Evolutionary conservation across 2,888 invertebrate genomes (phyloP).

Genomic region (Acanthosepion esculentum): DNA sequence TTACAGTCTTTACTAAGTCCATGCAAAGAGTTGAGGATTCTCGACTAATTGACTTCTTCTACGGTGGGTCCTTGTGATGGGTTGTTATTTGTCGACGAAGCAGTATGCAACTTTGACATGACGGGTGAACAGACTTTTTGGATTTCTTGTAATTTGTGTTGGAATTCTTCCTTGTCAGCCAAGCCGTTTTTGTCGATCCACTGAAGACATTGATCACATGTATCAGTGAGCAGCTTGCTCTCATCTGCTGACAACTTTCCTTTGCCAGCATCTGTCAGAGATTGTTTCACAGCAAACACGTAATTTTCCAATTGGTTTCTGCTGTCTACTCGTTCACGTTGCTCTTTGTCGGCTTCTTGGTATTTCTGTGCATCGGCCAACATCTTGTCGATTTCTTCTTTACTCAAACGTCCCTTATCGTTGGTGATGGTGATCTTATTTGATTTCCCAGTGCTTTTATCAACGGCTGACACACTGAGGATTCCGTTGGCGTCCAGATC

Average conservation of each 20-base stretch:
- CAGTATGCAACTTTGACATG: slow-evolving; percentile 79
- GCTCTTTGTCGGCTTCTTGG: slow-evolving; percentile 71
- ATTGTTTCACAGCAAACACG: slow-evolving; percentile 76
- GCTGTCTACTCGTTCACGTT: slow-evolving; percentile 63
- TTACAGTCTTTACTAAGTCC: too few species aligned
- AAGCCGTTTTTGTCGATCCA: slow-evolving; percentile 89
- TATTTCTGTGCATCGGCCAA: slow-evolving; percentile 71
- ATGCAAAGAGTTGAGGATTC: too few species aligned
- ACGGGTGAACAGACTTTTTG: slow-evolving; percentile 85
- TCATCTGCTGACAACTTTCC: slow-evolving; percentile 80
- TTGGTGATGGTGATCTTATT: slow-evolving; percentile 90
- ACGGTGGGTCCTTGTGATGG: slow-evolving; percentile 77
- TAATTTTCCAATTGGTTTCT: slow-evolving; percentile 70
- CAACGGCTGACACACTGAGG: slow-evolving; percentile 76
- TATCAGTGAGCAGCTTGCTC: slow-evolving; percentile 79
- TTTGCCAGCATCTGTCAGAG: slow-evolving; percentile 78
- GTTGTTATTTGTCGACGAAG: slow-evolving; percentile 52
- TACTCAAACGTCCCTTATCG: slow-evolving; percentile 88
- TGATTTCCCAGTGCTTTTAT: slow-evolving; percentile 85
- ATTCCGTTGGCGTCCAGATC: slow-evolving; percentile 94
- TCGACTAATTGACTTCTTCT: slow-evolving; percentile 79
- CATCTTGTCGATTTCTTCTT: slow-evolving; percentile 88
- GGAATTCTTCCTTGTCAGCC: slow-evolving; percentile 85
- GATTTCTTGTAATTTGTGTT: slow-evolving; percentile 84
- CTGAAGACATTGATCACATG: slow-evolving; percentile 80